Percentiles rank a stretch among this genome's conserved stretches.
phyloP scores from a whole-genome alignment of 2,888 invertebrate species.

The Oxystoma pomonae region DNA sequence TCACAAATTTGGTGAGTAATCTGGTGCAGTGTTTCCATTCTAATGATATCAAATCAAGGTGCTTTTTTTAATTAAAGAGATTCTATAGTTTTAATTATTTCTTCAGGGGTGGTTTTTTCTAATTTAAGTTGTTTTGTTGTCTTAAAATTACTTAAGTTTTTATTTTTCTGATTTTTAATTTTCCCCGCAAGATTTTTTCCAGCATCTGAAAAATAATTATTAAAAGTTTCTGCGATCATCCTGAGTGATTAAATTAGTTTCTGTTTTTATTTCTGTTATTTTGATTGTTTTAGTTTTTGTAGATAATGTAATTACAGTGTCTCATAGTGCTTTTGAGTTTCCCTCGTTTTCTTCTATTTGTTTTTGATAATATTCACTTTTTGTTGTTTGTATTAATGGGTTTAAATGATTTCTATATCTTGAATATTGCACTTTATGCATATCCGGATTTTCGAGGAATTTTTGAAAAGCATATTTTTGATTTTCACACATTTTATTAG shows the following conservation, averaged over 20 bases:
- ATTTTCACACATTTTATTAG: background rate
- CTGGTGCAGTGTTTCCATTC: background rate
- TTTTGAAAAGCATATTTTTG: background rate
- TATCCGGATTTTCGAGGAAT: background rate
- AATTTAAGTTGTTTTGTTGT: too few species aligned
- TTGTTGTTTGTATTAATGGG: background rate
- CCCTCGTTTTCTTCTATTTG: too few species aligned
- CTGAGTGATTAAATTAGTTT: background rate
- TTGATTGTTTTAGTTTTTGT: background rate
- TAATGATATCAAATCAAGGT: background rate
- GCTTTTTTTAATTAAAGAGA: background rate
- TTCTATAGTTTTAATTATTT: background rate
- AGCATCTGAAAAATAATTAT: too few species aligned
- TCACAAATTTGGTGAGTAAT: background rate
- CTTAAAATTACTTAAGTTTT: background rate
- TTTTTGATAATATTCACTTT: too few species aligned
- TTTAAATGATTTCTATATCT: background rate
- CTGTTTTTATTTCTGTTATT: too few species aligned
- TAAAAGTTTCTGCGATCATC: conserved; percentile 1
- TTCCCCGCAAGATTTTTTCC: too few species aligned
- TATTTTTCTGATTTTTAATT: background rate
- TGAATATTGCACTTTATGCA: background rate
- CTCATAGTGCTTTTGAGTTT: too few species aligned
- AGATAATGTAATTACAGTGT: background rate
- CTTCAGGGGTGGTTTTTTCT: too few species aligned